Percentiles rank a stretch among this genome's conserved stretches.
Evolutionary conservation across 2,888 invertebrate species (phyloP).

Genomic region (Trachelus troglodyta): DNA sequence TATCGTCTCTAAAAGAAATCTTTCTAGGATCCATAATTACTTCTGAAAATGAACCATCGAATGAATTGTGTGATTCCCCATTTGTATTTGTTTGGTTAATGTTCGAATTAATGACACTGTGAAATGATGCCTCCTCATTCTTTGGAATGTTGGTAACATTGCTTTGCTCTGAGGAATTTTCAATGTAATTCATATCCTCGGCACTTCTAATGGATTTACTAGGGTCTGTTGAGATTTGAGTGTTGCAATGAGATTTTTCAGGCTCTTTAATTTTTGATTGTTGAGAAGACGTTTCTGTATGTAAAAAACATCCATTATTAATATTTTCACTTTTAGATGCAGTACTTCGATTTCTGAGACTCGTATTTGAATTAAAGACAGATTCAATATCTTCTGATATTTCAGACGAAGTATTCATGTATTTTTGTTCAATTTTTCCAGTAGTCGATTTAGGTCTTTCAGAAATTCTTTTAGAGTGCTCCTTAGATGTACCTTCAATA

Average conservation of each 20-base stretch:
- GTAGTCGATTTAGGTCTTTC: constrained; percentile 48
- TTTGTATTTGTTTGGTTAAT: constrained; percentile 19
- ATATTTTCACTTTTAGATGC: constrained; percentile 12
- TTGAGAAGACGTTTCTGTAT: constrained; percentile 27
- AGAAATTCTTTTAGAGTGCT: constrained; percentile 40
- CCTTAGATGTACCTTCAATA: constrained; percentile 29
- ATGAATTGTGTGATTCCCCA: constrained; percentile 39
- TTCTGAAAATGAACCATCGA: constrained; percentile 43
- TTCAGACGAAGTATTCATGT: constrained; percentile 40
- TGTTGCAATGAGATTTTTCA: constrained; percentile 27
- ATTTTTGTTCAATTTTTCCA: constrained; percentile 43
- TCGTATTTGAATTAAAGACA: constrained; percentile 39
- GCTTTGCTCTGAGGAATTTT: constrained; percentile 29
- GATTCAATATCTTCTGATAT: constrained; percentile 48
- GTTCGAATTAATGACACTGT: constrained; percentile 3
- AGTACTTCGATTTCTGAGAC: constrained; percentile 32
- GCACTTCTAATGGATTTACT: constrained; percentile 26
- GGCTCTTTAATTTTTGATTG: constrained; percentile 39
- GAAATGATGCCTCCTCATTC: constrained; percentile 27
- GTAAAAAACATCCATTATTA: constrained; percentile 21
- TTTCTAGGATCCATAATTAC: constrained; percentile 52
- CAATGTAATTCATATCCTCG: constrained; percentile 36
- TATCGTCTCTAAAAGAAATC: constrained; percentile 60
- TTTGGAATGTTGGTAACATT: constrained; percentile 22
- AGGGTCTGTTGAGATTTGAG: constrained; percentile 27